These are phyloP conservation scores for Vulpes vulpes DNA, from an alignment of 2,113 vertebrate genomes.

Conservation along the genomic window DNA sequence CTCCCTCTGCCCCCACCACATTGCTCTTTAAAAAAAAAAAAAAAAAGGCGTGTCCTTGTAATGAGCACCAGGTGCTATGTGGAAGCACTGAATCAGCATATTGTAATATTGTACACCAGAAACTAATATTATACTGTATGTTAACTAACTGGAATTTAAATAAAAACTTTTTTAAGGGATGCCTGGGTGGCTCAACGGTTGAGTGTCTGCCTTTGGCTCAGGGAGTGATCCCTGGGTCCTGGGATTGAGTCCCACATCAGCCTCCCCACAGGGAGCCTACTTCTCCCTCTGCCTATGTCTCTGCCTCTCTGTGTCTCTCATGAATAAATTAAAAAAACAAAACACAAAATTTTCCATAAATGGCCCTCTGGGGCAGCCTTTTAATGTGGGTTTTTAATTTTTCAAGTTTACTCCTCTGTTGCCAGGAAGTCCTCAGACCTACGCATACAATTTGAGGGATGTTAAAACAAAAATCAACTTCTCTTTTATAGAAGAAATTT, in stretches of 20 bases:
- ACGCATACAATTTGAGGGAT: not conserved
- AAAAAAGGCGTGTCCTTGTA: not conserved
- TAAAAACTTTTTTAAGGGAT: not conserved
- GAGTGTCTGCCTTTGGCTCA: no score
- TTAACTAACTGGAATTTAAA: not conserved
- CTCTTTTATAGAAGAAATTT: not conserved
- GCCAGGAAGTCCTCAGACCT: not conserved
- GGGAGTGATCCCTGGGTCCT: no score
- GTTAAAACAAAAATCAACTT: conserved; percentile 2
- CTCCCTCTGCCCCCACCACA: not conserved
- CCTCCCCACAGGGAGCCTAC: no score
- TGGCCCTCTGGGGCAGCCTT: not conserved
- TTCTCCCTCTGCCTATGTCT: no score
- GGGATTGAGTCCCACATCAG: no score
- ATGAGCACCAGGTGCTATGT: not conserved
- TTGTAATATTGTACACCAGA: not conserved
- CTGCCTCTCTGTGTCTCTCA: no score
- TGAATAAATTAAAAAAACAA: not conserved
- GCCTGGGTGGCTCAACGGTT: no score
- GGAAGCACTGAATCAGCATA: not conserved
- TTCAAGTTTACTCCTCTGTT: not conserved
- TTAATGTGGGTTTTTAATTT: not conserved
- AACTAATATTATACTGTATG: not conserved
- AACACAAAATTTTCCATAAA: not conserved
- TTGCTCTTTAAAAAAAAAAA: not conserved